Evolutionary conservation across 2,888 invertebrate genomes (phyloP), one percentile per base, ranked within the genome.

Genomic region (Amphipyra berbera): DNA sequence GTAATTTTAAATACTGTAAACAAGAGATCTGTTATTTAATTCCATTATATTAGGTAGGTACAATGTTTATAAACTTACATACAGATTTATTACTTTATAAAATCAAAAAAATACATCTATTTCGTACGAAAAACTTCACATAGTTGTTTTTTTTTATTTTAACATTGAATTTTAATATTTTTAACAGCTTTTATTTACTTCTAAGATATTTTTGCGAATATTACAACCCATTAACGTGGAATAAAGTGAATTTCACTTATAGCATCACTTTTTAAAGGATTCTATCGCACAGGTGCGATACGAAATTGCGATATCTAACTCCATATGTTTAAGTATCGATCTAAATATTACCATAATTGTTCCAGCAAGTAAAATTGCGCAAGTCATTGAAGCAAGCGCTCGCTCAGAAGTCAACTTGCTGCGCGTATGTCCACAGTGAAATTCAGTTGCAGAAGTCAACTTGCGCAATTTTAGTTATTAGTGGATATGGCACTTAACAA

Each of bases 1-100:
- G 89, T 94, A 93, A 93, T 94, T 92, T 91, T 89, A 91, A 94
- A 94, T 93, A 94, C 94, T 94, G 95, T 90, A 93, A 93, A 93
- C 90, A 91, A 94, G 94, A 94, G 94, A 94, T 95, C 94, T 89
- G 88, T 87, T 80, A 88, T 88, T 83, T 84, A 86, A 88, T 88
- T 90, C 86, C 85, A 86, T 88, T 90, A 89, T 80, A 86, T 80
- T 85, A 83, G 76, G 82, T 84, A 85, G 77, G 79, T 79, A 79
- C 81, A 79, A 82, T 86, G 81, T 81, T 81, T 61, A 70, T 68
- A 78, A 78, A 72, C 56, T 67, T 72, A 87, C 73, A 79, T 69
- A 77, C 75, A 78, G 68, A 73, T 72, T 81, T 61, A 72, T 62
- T 46, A 54, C 45, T 75, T 70, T 73, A 67, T 64, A 69, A 68